A percentile compares a stretch with the other conserved stretches of the same genome.
Evolutionary conservation across 1,140 invertebrate species (phyloP).

Genomic region (Lepidurus packardi): DNA sequence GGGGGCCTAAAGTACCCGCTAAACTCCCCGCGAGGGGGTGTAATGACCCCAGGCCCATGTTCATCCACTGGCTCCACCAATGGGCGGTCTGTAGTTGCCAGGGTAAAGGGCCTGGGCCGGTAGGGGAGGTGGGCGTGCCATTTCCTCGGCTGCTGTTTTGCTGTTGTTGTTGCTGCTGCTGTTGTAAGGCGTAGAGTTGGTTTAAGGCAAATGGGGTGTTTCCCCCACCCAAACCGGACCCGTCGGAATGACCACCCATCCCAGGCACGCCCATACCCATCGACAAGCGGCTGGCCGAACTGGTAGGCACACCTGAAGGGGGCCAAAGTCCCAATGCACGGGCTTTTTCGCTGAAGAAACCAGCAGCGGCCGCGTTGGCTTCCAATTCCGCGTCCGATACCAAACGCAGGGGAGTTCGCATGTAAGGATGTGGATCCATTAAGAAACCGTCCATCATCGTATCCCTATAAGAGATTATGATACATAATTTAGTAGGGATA

Average conservation of each 20-base stretch:
- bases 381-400: slow-evolving; percentile 7
- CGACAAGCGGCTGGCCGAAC: neutral
- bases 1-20: neutral
- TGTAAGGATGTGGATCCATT: neutral
- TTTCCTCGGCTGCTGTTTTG: neutral
- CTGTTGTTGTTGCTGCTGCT: neutral
- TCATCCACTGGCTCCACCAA: slow-evolving; percentile 3
- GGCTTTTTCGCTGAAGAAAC: neutral
- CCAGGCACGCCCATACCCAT: slow-evolving; percentile 11
- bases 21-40: neutral
- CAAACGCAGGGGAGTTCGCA: neutral
- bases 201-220: slow-evolving; percentile 9
- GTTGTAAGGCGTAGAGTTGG: neutral
- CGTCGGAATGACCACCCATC: neutral
- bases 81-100: slow-evolving; percentile 11
- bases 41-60: neutral
- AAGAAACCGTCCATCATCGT: slow-evolving; percentile 3
- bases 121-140: neutral
- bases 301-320: slow-evolving; percentile 12
- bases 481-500: neutral
- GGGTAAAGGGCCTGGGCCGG: neutral
- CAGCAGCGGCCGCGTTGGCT: neutral
- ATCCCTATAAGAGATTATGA: neutral
- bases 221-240: neutral
- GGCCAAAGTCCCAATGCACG: neutral